phyloP scores from a whole-genome alignment of 2,113 vertebrate species.

The Parotia lawesii region DNA sequence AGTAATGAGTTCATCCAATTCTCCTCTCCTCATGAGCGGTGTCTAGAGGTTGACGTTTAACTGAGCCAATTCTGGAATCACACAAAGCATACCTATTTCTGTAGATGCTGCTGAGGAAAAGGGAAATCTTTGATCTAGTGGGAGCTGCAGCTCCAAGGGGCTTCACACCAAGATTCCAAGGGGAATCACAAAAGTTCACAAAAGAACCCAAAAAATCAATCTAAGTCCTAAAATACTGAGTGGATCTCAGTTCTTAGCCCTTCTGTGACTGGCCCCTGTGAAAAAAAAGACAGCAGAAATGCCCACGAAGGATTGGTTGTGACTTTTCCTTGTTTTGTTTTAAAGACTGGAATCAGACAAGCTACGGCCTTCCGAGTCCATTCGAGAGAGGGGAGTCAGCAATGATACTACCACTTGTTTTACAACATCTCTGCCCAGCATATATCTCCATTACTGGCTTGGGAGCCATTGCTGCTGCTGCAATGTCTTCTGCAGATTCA shows the following conservation, averaged over 20 bases:
- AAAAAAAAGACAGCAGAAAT: background rate
- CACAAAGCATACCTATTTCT: background rate
- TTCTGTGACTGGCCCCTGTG: background rate
- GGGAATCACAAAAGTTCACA: background rate
- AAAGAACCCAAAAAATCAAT: background rate
- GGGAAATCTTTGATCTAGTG: background rate
- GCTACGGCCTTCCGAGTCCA: conserved; percentile 73
- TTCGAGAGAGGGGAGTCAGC: conserved; percentile 70
- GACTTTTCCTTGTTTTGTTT: background rate
- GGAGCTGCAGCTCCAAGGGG: background rate
- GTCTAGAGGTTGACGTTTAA: background rate
- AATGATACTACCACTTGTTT: conserved; percentile 73
- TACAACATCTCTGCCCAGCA: conserved; percentile 72
- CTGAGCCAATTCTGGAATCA: background rate
- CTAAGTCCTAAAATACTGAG: background rate
- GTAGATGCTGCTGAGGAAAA: background rate
- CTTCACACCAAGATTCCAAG: background rate
- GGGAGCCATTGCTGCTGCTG: conserved; percentile 69
- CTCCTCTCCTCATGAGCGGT: background rate
- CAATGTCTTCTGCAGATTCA: conserved; percentile 79
- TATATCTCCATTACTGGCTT: conserved; percentile 71
- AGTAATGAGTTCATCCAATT: background rate
- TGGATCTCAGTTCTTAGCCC: background rate
- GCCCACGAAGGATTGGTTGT: background rate
- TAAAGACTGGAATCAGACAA: conserved; percentile 82